These are phyloP conservation scores for Galleria mellonella DNA, from an alignment of 1,140 invertebrate species.

Conservation along the genomic window DNA sequence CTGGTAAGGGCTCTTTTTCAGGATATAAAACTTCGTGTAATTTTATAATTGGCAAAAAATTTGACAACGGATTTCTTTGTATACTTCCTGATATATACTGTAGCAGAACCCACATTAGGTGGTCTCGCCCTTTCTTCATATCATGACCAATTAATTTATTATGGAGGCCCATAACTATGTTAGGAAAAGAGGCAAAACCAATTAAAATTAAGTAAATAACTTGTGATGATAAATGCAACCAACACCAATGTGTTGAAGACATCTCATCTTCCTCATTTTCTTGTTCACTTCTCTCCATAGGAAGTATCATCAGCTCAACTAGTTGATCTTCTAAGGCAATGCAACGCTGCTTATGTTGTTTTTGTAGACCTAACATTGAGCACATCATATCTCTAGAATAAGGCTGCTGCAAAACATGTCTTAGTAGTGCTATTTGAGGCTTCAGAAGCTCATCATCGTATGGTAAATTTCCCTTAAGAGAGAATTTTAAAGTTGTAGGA, in stretches of 20 bases:
- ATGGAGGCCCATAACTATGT: constrained; percentile 91
- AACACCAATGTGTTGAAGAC: constrained; percentile 86
- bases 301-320: constrained; percentile 92
- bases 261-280: constrained; percentile 79
- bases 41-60: constrained; percentile 93
- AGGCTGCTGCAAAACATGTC: constrained; percentile 95
- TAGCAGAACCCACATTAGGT: constrained; percentile 97
- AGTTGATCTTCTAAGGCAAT: constrained; percentile 94
- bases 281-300: constrained; percentile 92
- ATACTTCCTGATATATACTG: constrained; percentile 98
- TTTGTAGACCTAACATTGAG: constrained; percentile 94
- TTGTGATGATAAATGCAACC: constrained; percentile 95
- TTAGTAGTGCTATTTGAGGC: constrained; percentile 90
- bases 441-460: constrained; percentile 92
- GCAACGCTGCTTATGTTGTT: constrained; percentile 93
- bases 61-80: constrained; percentile 92
- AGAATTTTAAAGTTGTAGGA: constrained; percentile 89
- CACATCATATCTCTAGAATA: constrained; percentile 98
- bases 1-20: constrained; percentile 90
- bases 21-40: constrained; percentile 95
- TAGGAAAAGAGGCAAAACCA: constrained; percentile 94
- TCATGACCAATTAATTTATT: constrained; percentile 89
- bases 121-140: constrained; percentile 91
- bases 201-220: constrained; percentile 97
- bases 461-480: constrained; percentile 92